Evolutionary conservation across 2,797 vertebrate genomes (phyloP).

Genomic region (Helicolenus hilgendorfi): DNA sequence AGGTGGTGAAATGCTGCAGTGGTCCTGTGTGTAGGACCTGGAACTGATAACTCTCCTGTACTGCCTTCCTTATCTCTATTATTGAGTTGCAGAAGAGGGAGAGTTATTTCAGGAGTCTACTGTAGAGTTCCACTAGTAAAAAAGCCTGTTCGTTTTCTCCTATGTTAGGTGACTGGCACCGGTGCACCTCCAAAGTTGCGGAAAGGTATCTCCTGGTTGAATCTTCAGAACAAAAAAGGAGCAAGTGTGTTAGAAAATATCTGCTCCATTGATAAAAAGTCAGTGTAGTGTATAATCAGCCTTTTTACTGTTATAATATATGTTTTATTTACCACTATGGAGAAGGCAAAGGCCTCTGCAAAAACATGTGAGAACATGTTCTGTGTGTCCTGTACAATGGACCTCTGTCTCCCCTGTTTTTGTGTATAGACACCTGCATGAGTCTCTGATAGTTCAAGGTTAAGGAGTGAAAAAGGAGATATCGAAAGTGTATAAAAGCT

Average conservation of each 20-base stretch:
- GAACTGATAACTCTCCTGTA: slow-evolving; percentile 51
- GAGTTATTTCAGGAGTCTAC: not conserved
- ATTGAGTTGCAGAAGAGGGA: slow-evolving; percentile 36
- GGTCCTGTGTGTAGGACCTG: slow-evolving; percentile 43
- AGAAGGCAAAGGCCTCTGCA: too few relatives aligned
- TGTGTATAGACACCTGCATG: too few relatives aligned
- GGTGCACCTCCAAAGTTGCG: not conserved
- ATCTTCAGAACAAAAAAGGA: not conserved
- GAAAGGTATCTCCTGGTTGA: not conserved
- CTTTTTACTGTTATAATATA: too few relatives aligned
- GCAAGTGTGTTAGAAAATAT: not conserved
- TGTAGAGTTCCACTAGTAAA: not conserved
- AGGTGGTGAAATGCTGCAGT: slow-evolving; percentile 68
- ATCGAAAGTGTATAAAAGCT: too few relatives aligned
- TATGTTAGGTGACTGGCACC: not conserved
- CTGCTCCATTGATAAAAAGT: not conserved
- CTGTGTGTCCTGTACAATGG: too few relatives aligned
- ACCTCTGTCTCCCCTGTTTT: too few relatives aligned
- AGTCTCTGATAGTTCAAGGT: too few relatives aligned
- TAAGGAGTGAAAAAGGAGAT: too few relatives aligned
- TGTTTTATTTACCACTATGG: too few relatives aligned
- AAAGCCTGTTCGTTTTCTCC: not conserved
- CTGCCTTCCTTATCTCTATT: slow-evolving; percentile 36
- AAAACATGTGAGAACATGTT: too few relatives aligned
- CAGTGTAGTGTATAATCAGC: not conserved